These are phyloP conservation scores for Tolmerus cingulatus DNA, from an alignment of 2,888 invertebrate species.

Conservation along the genomic window DNA sequence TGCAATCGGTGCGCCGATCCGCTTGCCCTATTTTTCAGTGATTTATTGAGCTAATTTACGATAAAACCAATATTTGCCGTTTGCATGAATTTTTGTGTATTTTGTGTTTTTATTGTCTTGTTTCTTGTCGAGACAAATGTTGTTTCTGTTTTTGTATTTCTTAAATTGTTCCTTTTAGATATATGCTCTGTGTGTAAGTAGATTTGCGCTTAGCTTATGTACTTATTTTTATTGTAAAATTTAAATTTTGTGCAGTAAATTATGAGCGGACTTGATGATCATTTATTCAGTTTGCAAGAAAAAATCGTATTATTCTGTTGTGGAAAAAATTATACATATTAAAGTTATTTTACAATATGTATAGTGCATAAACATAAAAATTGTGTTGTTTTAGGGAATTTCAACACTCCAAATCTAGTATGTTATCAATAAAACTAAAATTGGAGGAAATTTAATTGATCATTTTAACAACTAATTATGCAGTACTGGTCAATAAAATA, in stretches of 20 bases:
- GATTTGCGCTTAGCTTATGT: background rate
- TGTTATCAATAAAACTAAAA: too few relatives aligned
- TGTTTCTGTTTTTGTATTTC: slow-evolving; percentile 7
- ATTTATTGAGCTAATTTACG: background rate
- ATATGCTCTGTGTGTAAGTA: background rate
- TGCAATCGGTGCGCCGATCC: background rate
- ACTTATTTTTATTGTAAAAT: background rate
- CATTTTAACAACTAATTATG: too few relatives aligned
- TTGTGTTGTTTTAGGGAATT: too few relatives aligned
- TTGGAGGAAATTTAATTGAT: too few relatives aligned
- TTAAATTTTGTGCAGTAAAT: background rate
- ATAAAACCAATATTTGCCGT: background rate
- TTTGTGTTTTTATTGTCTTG: background rate
- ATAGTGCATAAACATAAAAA: too few relatives aligned
- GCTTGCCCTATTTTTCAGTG: background rate
- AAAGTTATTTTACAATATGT: too few relatives aligned
- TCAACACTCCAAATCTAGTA: too few relatives aligned
- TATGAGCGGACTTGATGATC: background rate
- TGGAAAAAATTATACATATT: too few relatives aligned
- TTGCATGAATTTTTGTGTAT: background rate
- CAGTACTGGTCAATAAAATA: too few relatives aligned
- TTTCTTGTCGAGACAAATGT: background rate
- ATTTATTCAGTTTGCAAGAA: background rate
- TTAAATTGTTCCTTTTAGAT: background rate
- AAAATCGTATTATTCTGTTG: too few relatives aligned